These are phyloP conservation scores for Tonatia bakeri DNA, from an alignment of 2,113 vertebrate species.

Conservation along the genomic window DNA sequence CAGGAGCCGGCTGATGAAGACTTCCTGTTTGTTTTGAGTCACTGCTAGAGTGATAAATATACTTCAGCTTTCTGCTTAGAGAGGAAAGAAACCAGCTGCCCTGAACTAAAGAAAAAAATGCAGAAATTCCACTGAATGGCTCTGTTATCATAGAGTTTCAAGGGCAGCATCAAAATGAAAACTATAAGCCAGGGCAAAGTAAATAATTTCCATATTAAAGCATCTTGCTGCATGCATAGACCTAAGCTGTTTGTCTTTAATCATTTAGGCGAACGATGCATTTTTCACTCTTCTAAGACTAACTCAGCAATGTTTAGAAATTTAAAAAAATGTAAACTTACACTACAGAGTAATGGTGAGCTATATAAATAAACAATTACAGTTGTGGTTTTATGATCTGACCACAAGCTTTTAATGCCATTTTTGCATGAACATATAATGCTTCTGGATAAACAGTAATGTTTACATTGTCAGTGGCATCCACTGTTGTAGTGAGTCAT, in stretches of 20 bases:
- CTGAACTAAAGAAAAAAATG: slow-evolving; percentile 82
- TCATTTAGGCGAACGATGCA: slow-evolving; percentile 48
- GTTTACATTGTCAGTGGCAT: slow-evolving; percentile 80
- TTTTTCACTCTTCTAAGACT: slow-evolving; percentile 63
- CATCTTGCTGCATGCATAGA: not conserved
- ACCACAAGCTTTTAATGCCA: slow-evolving; percentile 85
- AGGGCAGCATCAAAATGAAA: slow-evolving; percentile 76
- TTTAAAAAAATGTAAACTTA: slow-evolving; percentile 77
- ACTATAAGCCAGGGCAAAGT: slow-evolving; percentile 62
- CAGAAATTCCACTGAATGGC: slow-evolving; percentile 82
- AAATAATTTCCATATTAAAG: slow-evolving; percentile 73
- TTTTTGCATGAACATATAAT: slow-evolving; percentile 86
- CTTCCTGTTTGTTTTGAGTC: slow-evolving; percentile 92
- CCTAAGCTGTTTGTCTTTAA: slow-evolving; percentile 68
- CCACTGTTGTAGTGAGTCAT: slow-evolving; percentile 72
- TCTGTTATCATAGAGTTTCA: slow-evolving; percentile 81
- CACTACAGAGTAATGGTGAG: slow-evolving; percentile 76
- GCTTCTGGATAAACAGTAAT: slow-evolving; percentile 86
- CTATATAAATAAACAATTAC: slow-evolving; percentile 86
- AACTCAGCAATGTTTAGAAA: slow-evolving; percentile 76
- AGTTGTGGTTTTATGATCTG: slow-evolving; percentile 86
- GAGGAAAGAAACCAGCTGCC: slow-evolving; percentile 90
- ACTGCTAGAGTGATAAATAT: slow-evolving; percentile 92
- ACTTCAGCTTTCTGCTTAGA: slow-evolving; percentile 82
- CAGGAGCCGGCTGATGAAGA: slow-evolving; percentile 89